A percentile compares a stretch with the other conserved stretches of the same genome.
Evolutionary conservation across 1,140 invertebrate species (phyloP).

Genomic region (Bombus soroeensis): DNA sequence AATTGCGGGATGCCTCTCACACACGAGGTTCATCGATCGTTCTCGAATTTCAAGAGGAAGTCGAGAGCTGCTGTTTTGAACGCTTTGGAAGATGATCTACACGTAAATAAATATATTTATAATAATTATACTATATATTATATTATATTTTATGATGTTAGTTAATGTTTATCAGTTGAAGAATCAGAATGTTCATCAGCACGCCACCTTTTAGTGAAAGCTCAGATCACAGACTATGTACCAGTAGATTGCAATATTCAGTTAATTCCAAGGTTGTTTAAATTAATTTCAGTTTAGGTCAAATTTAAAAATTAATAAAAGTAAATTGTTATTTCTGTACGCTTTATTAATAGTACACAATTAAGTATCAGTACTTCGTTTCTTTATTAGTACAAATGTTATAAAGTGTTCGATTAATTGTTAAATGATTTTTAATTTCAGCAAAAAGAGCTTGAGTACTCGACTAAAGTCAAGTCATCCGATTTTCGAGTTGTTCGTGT

Average conservation of each 20-base stretch:
- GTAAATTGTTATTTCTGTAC: background rate
- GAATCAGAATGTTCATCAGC: background rate
- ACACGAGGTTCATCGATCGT: slow-evolving; percentile 74
- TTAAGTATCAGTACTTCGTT: background rate
- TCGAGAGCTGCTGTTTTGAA: slow-evolving; percentile 80
- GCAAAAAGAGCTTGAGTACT: slow-evolving; percentile 73
- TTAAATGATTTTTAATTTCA: slow-evolving; percentile 38
- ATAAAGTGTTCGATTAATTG: background rate
- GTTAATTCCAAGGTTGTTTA: background rate
- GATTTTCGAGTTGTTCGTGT: slow-evolving; percentile 89
- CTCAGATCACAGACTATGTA: background rate
- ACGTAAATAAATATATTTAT: slow-evolving; percentile 66
- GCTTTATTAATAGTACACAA: background rate
- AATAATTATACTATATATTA: background rate
- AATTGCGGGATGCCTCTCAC: slow-evolving; percentile 74
- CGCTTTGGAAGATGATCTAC: slow-evolving; percentile 79
- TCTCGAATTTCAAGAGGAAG: slow-evolving; percentile 82
- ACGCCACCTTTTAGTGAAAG: background rate
- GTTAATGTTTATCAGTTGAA: background rate
- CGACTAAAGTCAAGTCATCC: slow-evolving; percentile 86
- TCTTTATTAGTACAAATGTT: background rate
- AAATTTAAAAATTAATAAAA: background rate
- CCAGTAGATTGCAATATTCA: slow-evolving; percentile 5
- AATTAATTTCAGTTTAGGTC: background rate
- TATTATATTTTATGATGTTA: background rate